Evolutionary conservation across 2,888 invertebrate genomes (phyloP).

Genomic region (Erynnis tages): DNA sequence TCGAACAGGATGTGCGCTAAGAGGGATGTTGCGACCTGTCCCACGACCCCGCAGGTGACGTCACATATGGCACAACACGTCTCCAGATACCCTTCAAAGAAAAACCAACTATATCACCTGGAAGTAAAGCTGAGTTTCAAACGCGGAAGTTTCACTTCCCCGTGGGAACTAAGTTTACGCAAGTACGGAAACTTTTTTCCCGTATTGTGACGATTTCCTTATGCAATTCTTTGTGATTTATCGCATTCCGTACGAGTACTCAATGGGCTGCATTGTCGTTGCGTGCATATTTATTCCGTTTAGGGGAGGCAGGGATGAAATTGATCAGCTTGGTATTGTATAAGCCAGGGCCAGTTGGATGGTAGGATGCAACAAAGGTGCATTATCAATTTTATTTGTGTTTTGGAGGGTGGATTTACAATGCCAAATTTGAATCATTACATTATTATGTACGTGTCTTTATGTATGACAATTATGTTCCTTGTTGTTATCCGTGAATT

Average conservation of each 20-base stretch:
- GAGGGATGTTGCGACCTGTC: slow-evolving; percentile 77
- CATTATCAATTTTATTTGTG: not conserved
- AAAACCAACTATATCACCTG: slow-evolving; percentile 9
- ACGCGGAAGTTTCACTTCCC: slow-evolving; percentile 30
- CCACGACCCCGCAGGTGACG: slow-evolving; percentile 75
- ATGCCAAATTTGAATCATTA: not conserved
- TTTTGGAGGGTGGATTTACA: not conserved
- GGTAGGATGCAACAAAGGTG: not conserved
- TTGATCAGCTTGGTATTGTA: slow-evolving; percentile 9
- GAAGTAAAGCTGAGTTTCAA: slow-evolving; percentile 28
- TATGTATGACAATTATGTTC: too few relatives aligned
- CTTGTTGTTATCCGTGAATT: too few relatives aligned
- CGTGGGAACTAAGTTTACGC: slow-evolving; percentile 74
- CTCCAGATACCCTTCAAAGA: slow-evolving; percentile 19
- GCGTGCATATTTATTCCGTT: slow-evolving; percentile 14
- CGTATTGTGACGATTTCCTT: slow-evolving; percentile 48
- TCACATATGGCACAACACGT: slow-evolving; percentile 42
- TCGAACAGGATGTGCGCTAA: slow-evolving; percentile 62
- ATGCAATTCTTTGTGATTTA: slow-evolving; percentile 52
- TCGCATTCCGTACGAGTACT: slow-evolving; percentile 40
- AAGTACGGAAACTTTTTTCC: slow-evolving; percentile 64
- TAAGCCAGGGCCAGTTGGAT: slow-evolving; percentile 1
- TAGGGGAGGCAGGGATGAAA: slow-evolving; percentile 15
- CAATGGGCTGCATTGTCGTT: slow-evolving; percentile 32
- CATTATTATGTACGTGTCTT: too few relatives aligned